Evolutionary conservation across 2,113 vertebrate genomes (phyloP).

Genomic region (Pygoscelis antarcticus): DNA sequence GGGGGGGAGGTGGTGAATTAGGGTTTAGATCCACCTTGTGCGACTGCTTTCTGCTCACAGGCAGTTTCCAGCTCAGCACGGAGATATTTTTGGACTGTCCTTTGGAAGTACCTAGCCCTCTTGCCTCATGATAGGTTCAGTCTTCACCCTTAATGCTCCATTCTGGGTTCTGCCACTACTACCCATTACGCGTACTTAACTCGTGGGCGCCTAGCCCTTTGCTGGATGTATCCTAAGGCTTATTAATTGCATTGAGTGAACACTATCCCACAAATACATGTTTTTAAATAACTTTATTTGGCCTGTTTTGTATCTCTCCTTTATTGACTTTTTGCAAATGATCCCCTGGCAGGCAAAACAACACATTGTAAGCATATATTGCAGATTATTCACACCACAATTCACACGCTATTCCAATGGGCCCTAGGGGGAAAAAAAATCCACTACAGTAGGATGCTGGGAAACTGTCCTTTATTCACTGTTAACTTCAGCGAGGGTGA

Average conservation of each 20-base stretch:
- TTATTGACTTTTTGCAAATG: neutral
- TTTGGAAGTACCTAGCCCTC: neutral
- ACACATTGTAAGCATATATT: neutral
- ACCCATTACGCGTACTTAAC: neutral
- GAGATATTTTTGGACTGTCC: neutral
- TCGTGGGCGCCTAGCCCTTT: neutral
- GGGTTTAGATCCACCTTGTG: neutral
- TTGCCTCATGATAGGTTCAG: neutral
- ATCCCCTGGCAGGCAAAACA: neutral
- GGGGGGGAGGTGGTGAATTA: neutral
- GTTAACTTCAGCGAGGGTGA: neutral
- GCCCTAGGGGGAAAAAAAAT: neutral
- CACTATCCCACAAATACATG: neutral
- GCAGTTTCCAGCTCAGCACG: neutral
- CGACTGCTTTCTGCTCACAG: neutral
- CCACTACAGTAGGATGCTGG: neutral
- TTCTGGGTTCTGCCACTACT: neutral
- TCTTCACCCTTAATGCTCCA: neutral
- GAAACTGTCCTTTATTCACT: conserved; percentile 29
- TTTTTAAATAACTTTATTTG: neutral
- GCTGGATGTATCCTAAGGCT: neutral
- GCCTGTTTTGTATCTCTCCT: neutral
- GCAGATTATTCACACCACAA: neutral
- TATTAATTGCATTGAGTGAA: neutral
- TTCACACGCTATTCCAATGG: conserved; percentile 6